These are phyloP conservation scores for Myripristis jacobus DNA, from an alignment of 2,797 vertebrate species.

Conservation along the genomic window DNA sequence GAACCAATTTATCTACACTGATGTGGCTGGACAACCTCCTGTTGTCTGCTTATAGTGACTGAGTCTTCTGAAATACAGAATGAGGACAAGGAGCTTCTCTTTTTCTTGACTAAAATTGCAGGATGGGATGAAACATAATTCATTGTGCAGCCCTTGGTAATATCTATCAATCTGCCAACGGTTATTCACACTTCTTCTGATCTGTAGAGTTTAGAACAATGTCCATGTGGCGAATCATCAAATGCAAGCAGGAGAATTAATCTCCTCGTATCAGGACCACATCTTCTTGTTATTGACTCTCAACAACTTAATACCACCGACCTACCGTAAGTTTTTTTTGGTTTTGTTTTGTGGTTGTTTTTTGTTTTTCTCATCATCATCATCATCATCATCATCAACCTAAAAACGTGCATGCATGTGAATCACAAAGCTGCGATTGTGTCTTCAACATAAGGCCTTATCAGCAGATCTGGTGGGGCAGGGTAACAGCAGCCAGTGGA, in stretches of 20 bases:
- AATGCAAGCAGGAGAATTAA: neutral
- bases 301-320: constrained; percentile 11
- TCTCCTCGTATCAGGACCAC: neutral
- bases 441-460: neutral
- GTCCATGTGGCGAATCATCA: neutral
- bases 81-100: too few species aligned
- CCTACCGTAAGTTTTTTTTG: neutral
- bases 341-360: too few species aligned
- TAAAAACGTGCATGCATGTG: constrained; percentile 48
- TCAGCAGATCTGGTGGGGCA: neutral
- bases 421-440: constrained; percentile 31
- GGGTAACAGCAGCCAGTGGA: constrained; percentile 55
- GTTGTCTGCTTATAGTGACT: too few species aligned
- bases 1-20: too few species aligned
- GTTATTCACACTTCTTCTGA: neutral
- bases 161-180: neutral
- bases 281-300: neutral
- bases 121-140: too few species aligned
- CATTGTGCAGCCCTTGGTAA: too few species aligned
- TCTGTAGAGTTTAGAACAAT: neutral
- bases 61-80: too few species aligned
- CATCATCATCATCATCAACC: constrained; percentile 18
- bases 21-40: too few species aligned
- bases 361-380: constrained; percentile 44
- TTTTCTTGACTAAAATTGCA: too few species aligned